Base-by-base conservation (phyloP, 2,888 invertebrate species). In the Xanthorhoe spadicearia region DNA sequence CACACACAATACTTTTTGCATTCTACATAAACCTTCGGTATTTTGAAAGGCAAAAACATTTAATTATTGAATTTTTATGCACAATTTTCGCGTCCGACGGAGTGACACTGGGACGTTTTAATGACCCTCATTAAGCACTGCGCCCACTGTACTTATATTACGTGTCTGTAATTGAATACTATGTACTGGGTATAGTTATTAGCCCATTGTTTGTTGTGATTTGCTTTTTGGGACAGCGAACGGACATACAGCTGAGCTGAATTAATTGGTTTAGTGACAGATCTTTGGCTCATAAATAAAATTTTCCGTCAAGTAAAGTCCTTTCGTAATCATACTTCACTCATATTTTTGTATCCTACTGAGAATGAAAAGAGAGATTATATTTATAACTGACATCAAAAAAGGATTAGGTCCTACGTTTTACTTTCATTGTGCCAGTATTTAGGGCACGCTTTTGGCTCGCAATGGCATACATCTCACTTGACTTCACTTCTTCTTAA, bases 41-140 rank as follows among this genome's bases (percentile, higher is more conserved):
- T 43, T 52, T 51, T 23, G n/a, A 52, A 60, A 23, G 32, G 32
- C 6, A 49, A 49, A 66, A 61, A 58, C 61, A 61, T 46, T 58
- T 53, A 57, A 51, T 63, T 56, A 57, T 64, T 51, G 18, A 59
- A 51, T 60, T 62, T 58, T 67, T 61, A 58, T 54, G 19, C 23
- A 50, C 61, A 64, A 68, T 64, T 68, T 68, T 64, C 64, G 19
- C 61, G 54, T 68, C 64, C 57, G 51, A 10, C 19, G 1, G 49
- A 49, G 19, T 58, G 61, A 43, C 62, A 60, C 43, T 15, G 18
- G 35, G 60, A 60, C 60, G 61, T 50, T 49, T 53, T 56, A 61
- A 68, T 68, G 53, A 51, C 8, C 43, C 61, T 64, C 68, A 61
- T 68, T 64, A 68, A 38, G 17, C 38, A 10, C 10, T 0, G 8